These are phyloP conservation scores for Labrus mixtus DNA, from an alignment of 2,113 vertebrate species.

Conservation along the genomic window DNA sequence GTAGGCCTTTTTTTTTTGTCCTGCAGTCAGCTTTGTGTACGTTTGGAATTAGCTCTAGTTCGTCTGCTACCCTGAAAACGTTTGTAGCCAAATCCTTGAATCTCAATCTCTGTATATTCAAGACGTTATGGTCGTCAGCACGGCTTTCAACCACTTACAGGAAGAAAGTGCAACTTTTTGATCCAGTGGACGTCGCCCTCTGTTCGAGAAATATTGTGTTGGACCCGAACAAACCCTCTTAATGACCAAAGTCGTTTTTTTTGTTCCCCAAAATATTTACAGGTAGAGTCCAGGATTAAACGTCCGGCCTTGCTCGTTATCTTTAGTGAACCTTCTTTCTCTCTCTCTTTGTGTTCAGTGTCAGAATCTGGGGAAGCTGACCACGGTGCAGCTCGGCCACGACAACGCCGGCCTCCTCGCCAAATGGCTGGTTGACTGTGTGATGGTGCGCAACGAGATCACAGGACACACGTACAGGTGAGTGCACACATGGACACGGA, in stretches of 20 bases:
- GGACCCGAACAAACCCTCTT: no score
- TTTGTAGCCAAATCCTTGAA: not conserved
- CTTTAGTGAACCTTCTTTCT: not conserved
- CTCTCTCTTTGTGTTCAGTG: constrained; percentile 80
- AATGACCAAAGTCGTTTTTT: no score
- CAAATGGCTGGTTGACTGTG: constrained; percentile 97
- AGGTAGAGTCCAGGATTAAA: no score
- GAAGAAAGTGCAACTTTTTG: no score
- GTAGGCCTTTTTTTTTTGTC: not conserved
- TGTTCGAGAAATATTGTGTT: no score
- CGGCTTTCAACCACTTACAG: no score
- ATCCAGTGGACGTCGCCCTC: no score
- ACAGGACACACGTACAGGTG: constrained; percentile 95
- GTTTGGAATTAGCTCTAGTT: not conserved
- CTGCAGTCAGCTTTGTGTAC: not conserved
- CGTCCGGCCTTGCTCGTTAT: no score
- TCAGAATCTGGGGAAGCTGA: constrained; percentile 96
- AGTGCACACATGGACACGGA: constrained; percentile 47
- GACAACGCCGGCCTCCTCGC: constrained; percentile 95
- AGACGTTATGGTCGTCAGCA: no score
- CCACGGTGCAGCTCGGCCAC: constrained; percentile 93
- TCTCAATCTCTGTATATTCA: not conserved
- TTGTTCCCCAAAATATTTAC: no score
- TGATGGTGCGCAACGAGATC: constrained; percentile 96
- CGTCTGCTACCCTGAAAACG: not conserved